A percentile compares a stretch with the other conserved stretches of the same genome.
phyloP scores from a whole-genome alignment of 2,888 invertebrate species.

The Lasioglossum morio region DNA sequence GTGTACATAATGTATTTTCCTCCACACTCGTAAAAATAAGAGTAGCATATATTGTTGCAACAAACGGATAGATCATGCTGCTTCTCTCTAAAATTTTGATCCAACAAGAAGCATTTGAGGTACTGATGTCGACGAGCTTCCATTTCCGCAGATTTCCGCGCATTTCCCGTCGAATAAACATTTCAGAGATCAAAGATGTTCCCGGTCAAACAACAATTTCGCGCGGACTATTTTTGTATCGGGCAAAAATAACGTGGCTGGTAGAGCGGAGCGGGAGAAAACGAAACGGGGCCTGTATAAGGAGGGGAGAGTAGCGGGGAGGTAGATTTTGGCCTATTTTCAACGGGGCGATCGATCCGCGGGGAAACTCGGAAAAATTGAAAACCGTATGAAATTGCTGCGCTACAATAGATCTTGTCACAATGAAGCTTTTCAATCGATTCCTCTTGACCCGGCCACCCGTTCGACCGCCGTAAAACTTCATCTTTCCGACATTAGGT shows the following conservation, averaged over 20 bases:
- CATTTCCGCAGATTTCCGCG: not conserved
- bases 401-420: not conserved
- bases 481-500: conserved; percentile 49
- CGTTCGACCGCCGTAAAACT: conserved; percentile 33
- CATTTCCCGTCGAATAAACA: not conserved
- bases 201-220: not conserved
- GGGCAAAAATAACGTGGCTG: not conserved
- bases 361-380: not conserved
- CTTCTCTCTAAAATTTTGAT: not conserved
- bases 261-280: not conserved
- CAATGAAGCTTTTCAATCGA: not conserved
- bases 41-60: too few relatives aligned
- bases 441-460: not conserved
- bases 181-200: not conserved
- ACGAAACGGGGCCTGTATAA: not conserved
- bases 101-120: not conserved
- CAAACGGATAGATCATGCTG: too few relatives aligned
- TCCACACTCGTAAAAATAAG: too few relatives aligned
- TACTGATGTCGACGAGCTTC: not conserved
- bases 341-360: not conserved
- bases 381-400: not conserved
- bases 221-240: not conserved
- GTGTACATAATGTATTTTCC: too few relatives aligned
- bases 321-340: not conserved
- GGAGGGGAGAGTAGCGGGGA: too few relatives aligned